Evolutionary conservation across 2,888 invertebrate genomes (phyloP).

Genomic region (Scaeva pyrastri): DNA sequence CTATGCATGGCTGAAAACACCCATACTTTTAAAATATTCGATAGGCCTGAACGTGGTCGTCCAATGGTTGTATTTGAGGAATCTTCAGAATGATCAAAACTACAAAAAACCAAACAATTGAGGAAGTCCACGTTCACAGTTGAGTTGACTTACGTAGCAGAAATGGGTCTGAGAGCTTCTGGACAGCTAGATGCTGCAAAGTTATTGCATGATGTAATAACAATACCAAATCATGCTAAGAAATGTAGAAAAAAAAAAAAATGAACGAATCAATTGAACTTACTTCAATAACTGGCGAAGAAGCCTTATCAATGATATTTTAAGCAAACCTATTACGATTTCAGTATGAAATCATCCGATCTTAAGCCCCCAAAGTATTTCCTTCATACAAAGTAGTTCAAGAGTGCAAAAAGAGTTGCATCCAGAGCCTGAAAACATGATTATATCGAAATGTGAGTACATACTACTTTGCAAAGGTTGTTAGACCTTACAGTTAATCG

Average conservation of each 20-base stretch:
- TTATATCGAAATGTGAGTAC: too few species aligned
- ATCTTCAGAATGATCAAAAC: not conserved
- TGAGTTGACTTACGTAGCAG: not conserved
- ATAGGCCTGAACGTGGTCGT: too few species aligned
- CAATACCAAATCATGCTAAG: not conserved
- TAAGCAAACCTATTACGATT: conserved; percentile 19
- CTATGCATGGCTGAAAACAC: too few species aligned
- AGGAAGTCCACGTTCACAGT: not conserved
- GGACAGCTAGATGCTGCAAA: not conserved
- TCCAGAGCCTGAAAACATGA: too few species aligned
- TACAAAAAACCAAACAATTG: not conserved
- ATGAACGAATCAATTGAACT: conserved; percentile 5
- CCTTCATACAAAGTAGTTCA: conserved; percentile 10
- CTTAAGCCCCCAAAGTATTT: conserved; percentile 27
- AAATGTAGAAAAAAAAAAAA: not conserved
- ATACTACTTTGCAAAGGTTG: too few species aligned
- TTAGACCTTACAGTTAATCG: too few species aligned
- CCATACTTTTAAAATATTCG: not conserved
- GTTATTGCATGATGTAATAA: not conserved
- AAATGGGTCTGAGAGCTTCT: not conserved
- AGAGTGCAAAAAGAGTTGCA: too few species aligned
- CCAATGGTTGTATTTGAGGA: not conserved
- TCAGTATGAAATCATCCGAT: conserved; percentile 30
- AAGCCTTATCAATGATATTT: conserved; percentile 26
- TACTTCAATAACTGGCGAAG: conserved; percentile 36